Evolutionary conservation across 2,888 invertebrate genomes (phyloP), one percentile per base, ranked within the genome.

Genomic region (Ditula angustiorana): DNA sequence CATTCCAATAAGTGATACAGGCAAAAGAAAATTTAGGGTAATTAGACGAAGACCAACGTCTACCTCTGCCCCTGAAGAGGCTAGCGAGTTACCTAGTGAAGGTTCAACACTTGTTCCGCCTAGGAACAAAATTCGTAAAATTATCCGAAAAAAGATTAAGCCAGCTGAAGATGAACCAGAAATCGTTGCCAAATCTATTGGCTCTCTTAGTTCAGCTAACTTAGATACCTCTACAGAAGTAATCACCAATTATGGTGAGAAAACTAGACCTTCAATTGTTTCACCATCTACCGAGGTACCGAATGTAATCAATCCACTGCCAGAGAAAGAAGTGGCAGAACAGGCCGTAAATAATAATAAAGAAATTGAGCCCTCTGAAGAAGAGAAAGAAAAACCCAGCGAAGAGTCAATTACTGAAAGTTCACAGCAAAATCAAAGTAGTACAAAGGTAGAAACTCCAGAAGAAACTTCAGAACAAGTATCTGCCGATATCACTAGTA

Each of bases 241-340:
- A 61, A 68, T 79, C 21, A 71, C 81, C 23, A 91, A 90, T 71
- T 92, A 91, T 70, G 92, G 92, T n/a, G 91, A 92, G 73, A 88
- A 82, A 74, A 80, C 80, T 13, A 79, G 71, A 64, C 72, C 74
- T 8, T 74, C 77, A n/a, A 30, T 71, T 37, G 73, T 76, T 23
- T 70, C 71, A 62, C 56, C 72, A 11, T 70, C 79, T 8, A 65
- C 67, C 16, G 66, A 60, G 37, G 49, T 67, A 26, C 67, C 71
- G 2, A 61, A 66, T n/a, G 75, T 80, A 35, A 74, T 70, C 30
- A 60, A 70, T 23, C 57, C 72, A 33, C 75, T 76, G 71, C 69
- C 66, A 44, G 70, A 74, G 44, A 73, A 77, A 47, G 78, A 81
- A 41, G 71, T 37, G 21, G 30, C 67, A 28, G 41, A 66, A 55